phyloP scores from a whole-genome alignment of 2,113 vertebrate genomes.

The Merops nubicus region DNA sequence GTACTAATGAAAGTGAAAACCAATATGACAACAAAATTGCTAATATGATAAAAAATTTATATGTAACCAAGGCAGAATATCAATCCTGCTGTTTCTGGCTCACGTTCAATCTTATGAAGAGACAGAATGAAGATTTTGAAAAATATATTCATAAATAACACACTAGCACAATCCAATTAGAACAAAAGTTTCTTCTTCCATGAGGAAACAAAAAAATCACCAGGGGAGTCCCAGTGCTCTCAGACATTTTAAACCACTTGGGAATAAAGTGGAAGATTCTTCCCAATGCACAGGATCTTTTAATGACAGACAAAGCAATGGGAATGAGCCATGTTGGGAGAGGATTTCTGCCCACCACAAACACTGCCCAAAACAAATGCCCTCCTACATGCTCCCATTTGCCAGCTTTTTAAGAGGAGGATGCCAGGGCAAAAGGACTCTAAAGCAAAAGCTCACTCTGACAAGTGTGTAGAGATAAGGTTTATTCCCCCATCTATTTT shows the following conservation, averaged over 20 bases:
- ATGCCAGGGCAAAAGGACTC: not conserved
- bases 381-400: not conserved
- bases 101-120: not conserved
- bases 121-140: not conserved
- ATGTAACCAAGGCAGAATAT: conserved; percentile 24
- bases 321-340: not conserved
- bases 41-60: conserved; percentile 43
- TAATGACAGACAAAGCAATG: not conserved
- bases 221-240: not conserved
- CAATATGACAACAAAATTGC: conserved; percentile 24
- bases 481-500: not conserved
- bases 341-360: not conserved
- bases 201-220: not conserved
- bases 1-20: conserved; percentile 20
- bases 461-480: not conserved
- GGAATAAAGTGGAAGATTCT: not conserved
- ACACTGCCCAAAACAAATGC: not conserved
- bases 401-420: not conserved
- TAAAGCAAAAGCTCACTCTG: not conserved
- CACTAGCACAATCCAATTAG: not conserved
- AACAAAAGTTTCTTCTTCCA: not conserved
- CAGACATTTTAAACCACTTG: not conserved
- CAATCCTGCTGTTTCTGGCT: conserved; percentile 39
- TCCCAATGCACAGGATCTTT: not conserved
- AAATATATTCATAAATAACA: not conserved